Evolutionary conservation across 2,113 vertebrate genomes (phyloP), one percentile per base, ranked within the genome.

Genomic region (Illadopsis cleaveri): DNA sequence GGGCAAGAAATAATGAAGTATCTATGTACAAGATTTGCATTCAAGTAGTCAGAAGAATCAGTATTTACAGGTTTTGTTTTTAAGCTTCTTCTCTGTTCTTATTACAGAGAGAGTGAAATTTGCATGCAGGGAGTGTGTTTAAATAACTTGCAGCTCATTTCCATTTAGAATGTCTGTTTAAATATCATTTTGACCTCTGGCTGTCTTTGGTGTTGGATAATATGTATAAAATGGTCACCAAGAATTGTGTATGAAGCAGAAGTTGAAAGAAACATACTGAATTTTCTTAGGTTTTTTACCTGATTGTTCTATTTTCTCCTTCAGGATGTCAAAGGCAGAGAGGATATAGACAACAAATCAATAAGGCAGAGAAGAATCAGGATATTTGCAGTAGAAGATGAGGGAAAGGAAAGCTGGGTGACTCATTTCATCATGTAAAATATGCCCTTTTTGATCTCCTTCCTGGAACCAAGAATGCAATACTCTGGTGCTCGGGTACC

Each of bases 131-230:
- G 30, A 96, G 75, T 4, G 12, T 42, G 61, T 93, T 93, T 96
- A 96, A 97, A 94, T 6, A 56, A 95, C 91, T 86, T 94, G 86
- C 70, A 94, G 35, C 90, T 97, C 95, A 98, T 97, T 98, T 98
- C 93, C 96, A 97, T 98, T 98, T 97, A 97, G 95, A 98, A 97
- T 92, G 95, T 96, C 94, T 97, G 79, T 97, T 98, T 96, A 98
- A 98, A 97, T 88, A 95, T 81, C 89, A 86, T 92, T 94, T 97
- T 98, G 96, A 97, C 97, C 96, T 96, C 94, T 97, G 79, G 58
- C 65, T 95, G 61, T 93, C 87, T 95, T 95, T 87, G 64, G 42
- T 53, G 45, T 65, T 89, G 64, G 82, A 62, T 90, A 97, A 94
- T 96, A 58, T 78, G 92, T 82, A 66, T 89, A 94, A 97, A 98